Percentiles rank a stretch among this genome's conserved stretches.
Conservation (phyloP, 2,797 vertebrate genomes). For the Takifugu ocellatus region DNA sequence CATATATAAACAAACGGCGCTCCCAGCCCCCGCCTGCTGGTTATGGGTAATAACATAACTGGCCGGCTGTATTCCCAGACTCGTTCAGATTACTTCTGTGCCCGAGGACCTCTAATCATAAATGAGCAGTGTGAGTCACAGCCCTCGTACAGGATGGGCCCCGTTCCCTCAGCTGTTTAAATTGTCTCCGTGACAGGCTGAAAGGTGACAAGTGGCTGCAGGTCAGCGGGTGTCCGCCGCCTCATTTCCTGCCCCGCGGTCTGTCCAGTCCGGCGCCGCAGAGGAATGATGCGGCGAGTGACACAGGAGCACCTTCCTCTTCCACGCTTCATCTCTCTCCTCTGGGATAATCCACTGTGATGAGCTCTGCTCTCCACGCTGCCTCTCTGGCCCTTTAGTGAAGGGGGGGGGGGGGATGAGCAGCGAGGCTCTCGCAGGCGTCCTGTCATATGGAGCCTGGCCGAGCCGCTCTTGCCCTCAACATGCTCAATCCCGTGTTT, state of each 20-base stretch:
- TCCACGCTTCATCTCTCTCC: slow-evolving; percentile 29
- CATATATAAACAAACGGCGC: slow-evolving; percentile 39
- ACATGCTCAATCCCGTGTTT: too few species aligned
- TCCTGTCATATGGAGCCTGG: too few species aligned
- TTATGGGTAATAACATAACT: slow-evolving; percentile 41
- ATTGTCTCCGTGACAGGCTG: slow-evolving; percentile 62
- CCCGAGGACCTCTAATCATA: slow-evolving; percentile 55
- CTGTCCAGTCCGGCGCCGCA: slow-evolving; percentile 32
- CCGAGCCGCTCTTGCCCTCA: too few species aligned
- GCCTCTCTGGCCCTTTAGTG: slow-evolving; percentile 36
- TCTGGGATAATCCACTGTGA: slow-evolving; percentile 44
- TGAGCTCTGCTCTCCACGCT: slow-evolving; percentile 48
- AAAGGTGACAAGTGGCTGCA: slow-evolving; percentile 53
- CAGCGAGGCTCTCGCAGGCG: too few species aligned
- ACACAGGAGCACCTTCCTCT: slow-evolving; percentile 34
- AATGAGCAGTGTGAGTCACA: slow-evolving; percentile 53
- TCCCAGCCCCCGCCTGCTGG: slow-evolving; percentile 16
- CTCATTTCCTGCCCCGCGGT: slow-evolving; percentile 66
- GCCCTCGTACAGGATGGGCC: slow-evolving; percentile 44
- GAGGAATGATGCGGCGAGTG: slow-evolving; percentile 42
- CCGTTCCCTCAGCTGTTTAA: slow-evolving; percentile 62
- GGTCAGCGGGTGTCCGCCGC: slow-evolving; percentile 61
- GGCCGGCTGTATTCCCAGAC: slow-evolving; percentile 24
- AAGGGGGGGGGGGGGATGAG: slow-evolving; percentile 8
- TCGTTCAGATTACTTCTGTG: slow-evolving; percentile 38